phyloP scores from a whole-genome alignment of 2,113 vertebrate genomes.

The Pterophyllum scalare region DNA sequence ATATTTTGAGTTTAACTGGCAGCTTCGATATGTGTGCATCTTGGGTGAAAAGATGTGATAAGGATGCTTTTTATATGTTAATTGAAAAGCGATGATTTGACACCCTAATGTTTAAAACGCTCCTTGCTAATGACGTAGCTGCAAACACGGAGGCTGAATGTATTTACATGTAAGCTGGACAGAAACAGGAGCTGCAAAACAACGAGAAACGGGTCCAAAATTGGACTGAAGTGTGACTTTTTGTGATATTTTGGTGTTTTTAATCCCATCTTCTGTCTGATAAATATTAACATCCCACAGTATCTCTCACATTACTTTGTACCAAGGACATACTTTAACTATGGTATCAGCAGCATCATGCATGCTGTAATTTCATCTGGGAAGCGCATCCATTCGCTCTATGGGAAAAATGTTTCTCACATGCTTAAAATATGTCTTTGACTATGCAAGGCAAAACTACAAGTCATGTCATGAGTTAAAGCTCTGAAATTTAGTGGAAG shows the following conservation, averaged over 20 bases:
- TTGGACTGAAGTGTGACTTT: neutral
- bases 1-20: neutral
- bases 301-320: neutral
- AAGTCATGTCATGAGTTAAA: neutral
- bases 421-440: neutral
- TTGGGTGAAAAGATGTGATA: slow-evolving; percentile 17
- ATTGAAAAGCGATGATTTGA: slow-evolving; percentile 11
- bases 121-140: slow-evolving; percentile 27
- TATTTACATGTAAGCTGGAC: slow-evolving; percentile 5
- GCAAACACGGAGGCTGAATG: slow-evolving; percentile 8
- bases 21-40: neutral
- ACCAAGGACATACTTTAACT: neutral
- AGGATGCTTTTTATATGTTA: neutral
- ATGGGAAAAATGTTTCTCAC: neutral
- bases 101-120: slow-evolving; percentile 22
- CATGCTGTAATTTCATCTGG: neutral
- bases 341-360: neutral
- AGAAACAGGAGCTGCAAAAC: neutral
- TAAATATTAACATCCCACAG: neutral
- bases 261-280: neutral
- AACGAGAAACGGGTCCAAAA: neutral
- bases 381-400: neutral
- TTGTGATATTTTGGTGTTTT: no score
- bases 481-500: neutral
- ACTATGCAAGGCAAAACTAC: neutral